Conservation (phyloP, 2,113 vertebrate genomes). For the Rhea pennata region DNA sequence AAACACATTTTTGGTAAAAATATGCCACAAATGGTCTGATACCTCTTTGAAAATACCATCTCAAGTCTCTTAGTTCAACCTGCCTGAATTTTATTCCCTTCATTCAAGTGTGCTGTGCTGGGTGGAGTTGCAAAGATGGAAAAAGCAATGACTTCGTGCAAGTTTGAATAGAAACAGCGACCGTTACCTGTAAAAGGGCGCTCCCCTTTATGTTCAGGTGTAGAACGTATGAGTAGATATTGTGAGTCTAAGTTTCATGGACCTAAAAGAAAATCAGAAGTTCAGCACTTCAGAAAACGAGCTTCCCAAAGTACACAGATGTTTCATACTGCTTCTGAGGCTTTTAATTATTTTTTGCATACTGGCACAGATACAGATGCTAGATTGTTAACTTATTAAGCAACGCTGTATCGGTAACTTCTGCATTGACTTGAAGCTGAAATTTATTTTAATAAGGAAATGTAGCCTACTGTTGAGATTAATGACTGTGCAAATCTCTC, state of each 20-base stretch:
- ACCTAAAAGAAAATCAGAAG: conserved; percentile 13
- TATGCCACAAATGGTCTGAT: background rate
- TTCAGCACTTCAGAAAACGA: background rate
- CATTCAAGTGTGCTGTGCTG: background rate
- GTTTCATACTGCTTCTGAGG: background rate
- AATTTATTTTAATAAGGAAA: conserved; percentile 23
- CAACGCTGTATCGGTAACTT: background rate
- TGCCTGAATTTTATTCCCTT: background rate
- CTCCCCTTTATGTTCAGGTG: background rate
- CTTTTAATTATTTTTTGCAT: background rate
- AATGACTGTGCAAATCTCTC: background rate
- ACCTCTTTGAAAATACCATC: background rate
- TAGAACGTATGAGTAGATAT: background rate
- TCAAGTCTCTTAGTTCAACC: background rate
- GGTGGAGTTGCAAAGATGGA: background rate
- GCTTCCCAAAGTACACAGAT: background rate
- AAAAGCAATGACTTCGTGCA: background rate
- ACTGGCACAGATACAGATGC: background rate
- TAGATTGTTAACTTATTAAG: background rate
- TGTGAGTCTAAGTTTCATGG: background rate
- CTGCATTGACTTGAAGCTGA: background rate
- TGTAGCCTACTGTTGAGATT: background rate
- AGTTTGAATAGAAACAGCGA: background rate
- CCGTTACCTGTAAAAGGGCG: background rate
- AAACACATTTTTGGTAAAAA: background rate